Percentiles rank a stretch among this genome's conserved stretches.
These are phyloP conservation scores for Parasteatoda lunata DNA, from an alignment of 2,888 invertebrate species.

Conservation along the genomic window DNA sequence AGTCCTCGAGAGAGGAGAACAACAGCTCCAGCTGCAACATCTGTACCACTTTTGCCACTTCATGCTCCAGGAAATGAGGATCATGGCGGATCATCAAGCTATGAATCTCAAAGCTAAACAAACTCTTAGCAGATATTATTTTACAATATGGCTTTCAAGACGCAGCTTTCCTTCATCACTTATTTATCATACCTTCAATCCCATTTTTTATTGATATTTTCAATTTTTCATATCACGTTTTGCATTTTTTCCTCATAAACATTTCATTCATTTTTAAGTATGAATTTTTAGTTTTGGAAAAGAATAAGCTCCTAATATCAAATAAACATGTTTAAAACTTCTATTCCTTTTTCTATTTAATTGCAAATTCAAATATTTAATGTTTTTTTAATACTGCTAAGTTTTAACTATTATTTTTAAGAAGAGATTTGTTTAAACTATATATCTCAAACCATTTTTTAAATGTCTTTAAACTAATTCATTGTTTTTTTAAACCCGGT, in stretches of 20 bases:
- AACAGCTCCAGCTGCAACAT: conserved; percentile 55
- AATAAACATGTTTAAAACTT: no score
- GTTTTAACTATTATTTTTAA: no score
- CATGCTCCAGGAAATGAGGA: conserved; percentile 47
- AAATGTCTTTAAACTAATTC: no score
- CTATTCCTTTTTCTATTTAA: no score
- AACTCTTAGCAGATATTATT: background rate
- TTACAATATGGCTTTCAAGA: background rate
- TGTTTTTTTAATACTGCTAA: no score
- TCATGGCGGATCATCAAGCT: conserved; percentile 66
- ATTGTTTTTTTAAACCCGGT: no score
- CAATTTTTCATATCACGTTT: background rate
- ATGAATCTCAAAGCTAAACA: conserved; percentile 67
- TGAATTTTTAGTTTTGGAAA: no score
- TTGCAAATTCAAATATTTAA: no score
- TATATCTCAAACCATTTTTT: no score
- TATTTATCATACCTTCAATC: background rate
- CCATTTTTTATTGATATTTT: background rate
- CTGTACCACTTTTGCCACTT: conserved; percentile 57
- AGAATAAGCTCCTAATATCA: no score
- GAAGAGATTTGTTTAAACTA: no score
- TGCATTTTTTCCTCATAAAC: background rate
- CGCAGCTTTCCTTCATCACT: background rate
- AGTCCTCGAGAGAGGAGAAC: conserved; percentile 65
- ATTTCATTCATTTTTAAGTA: no score